These are phyloP conservation scores for Gracilinanus agilis DNA, from an alignment of 2,113 vertebrate species.

Conservation along the genomic window DNA sequence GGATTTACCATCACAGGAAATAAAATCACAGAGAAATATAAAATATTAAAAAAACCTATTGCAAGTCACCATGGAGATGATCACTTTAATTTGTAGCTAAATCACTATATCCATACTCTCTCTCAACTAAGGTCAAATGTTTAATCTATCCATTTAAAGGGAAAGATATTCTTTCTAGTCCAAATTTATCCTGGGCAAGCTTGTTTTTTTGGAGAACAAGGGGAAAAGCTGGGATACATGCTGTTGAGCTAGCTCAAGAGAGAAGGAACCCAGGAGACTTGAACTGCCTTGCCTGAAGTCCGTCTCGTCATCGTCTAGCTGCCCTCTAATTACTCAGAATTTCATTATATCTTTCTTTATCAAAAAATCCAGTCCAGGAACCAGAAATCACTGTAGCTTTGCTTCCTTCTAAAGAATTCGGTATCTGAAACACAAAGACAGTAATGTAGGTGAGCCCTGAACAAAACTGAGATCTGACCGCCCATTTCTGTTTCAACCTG, in stretches of 20 bases:
- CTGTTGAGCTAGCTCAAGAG: not conserved
- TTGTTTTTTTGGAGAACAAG: not conserved
- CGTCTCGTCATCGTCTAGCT: not conserved
- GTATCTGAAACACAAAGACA: not conserved
- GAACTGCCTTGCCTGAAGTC: not conserved
- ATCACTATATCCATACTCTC: not conserved
- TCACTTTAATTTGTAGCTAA: not conserved
- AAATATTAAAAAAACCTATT: not conserved
- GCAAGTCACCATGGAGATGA: slow-evolving; percentile 7
- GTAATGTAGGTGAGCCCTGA: not conserved
- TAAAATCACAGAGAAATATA: slow-evolving; percentile 1
- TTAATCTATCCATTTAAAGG: not conserved
- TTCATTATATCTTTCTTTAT: not conserved
- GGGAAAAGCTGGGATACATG: not conserved
- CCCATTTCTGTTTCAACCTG: not conserved
- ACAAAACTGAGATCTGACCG: not conserved
- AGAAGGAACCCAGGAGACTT: not conserved
- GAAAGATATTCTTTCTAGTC: not conserved
- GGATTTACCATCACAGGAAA: not conserved
- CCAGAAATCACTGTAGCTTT: not conserved
- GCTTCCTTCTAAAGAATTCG: not conserved
- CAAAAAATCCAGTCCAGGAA: not conserved
- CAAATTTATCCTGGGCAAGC: not conserved
- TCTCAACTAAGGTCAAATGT: not conserved
- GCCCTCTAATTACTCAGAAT: not conserved